phyloP scores from a whole-genome alignment of 2,797 vertebrate species.

The Centroberyx gerrardi region DNA sequence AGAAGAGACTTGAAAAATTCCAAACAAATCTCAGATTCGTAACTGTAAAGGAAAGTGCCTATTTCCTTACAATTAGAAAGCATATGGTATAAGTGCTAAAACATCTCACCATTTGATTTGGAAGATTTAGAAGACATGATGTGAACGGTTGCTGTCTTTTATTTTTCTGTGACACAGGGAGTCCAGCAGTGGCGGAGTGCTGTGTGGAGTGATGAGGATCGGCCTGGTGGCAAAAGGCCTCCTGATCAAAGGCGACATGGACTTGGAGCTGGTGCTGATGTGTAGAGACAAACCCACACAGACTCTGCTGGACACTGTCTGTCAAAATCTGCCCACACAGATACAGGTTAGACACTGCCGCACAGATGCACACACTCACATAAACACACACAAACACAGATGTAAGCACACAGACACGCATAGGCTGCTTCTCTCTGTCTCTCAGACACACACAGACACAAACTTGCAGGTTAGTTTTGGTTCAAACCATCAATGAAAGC shows the following conservation, averaged over 20 bases:
- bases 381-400: slow-evolving; percentile 1
- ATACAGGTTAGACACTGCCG: slow-evolving; percentile 90
- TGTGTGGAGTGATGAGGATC: slow-evolving; percentile 98
- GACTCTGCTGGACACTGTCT: slow-evolving; percentile 93
- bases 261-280: slow-evolving; percentile 98
- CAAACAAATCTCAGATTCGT: no score
- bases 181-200: slow-evolving; percentile 88
- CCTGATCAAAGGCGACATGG: slow-evolving; percentile 98
- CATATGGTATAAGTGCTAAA: no score
- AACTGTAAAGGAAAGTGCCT: neutral
- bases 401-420: neutral
- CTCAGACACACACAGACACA: neutral
- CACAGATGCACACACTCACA: neutral
- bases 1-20: no score
- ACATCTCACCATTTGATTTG: no score
- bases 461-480: neutral
- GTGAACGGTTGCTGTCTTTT: neutral
- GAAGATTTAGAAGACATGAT: no score
- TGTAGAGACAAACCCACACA: slow-evolving; percentile 97
- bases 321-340: slow-evolving; percentile 95
- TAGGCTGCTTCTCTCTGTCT: neutral
- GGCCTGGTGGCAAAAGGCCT: slow-evolving; percentile 98
- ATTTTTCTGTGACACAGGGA: slow-evolving; percentile 83
- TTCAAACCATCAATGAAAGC: slow-evolving; percentile 5
- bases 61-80: neutral